Base-by-base conservation (phyloP, 2,113 vertebrate species). In the Hippocampus guttulatus region DNA sequence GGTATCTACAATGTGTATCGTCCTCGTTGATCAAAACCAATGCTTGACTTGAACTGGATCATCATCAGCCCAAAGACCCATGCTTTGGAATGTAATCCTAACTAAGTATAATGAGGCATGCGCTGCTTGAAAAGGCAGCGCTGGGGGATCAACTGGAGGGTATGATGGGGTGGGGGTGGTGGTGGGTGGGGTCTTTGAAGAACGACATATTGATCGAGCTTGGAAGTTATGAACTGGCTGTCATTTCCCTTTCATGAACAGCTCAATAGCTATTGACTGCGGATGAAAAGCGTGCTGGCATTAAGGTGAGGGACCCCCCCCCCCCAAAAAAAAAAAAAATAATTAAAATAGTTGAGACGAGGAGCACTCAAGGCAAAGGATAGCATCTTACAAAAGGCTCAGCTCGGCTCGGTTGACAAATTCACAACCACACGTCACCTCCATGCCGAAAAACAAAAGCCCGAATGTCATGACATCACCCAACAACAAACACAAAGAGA, bases 211-310 rank as follows among this genome's bases (percentile, higher is more conserved):
- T 45, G 90, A 92, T 92, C 85, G 89, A 76, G 76, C 88, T 88
- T 85, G 84, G 81, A 89, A 87, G 87, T 89, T 92, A 89, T 91
- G 89, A 91, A 91, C 85, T 85, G 73, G 86, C 89, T 91, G 89
- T 90, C 89, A 90, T 91, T 91, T 91, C 82, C 80, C 86, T 90
- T 91, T 92, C 90, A 92, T 86, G 85, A 81, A 78, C 79, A 62
- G 80, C 87, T 92, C 92, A 91, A 92, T 91, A 88, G 84, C 84
- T 89, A 92, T 91, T 85, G 91, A 92, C 89, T 87, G 75, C 71
- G 81, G 83, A 91, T 91, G 86, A 92, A 88, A 90, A 84, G 88
- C 75, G 18, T 82, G 87, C 64, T 18, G 70, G 82, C 75, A 81
- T 87, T 87, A 78, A 91, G 87, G 80, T 85, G 68, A 67, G 52